Evolutionary conservation across 30 jellyfish, hydroid and myxozoan genomes (phyloP).

Genomic region (Mastigias papua): DNA sequence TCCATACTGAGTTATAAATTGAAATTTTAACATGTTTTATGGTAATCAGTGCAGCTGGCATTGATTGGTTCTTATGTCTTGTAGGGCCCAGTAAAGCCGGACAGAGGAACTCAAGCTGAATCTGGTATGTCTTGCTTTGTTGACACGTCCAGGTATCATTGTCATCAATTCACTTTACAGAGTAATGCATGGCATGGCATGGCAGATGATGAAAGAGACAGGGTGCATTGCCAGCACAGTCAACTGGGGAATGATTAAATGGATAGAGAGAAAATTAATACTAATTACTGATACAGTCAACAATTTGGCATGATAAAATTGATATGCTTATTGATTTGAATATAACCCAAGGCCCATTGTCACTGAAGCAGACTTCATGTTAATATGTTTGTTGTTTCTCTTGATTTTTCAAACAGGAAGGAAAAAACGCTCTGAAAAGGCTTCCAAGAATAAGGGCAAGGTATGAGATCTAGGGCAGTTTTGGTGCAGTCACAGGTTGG

Average conservation of each 20-base stretch:
- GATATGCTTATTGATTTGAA: no score
- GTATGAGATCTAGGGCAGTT: background rate
- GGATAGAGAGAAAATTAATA: no score
- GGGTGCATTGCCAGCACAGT: no score
- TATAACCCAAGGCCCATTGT: no score
- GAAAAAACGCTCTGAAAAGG: conserved; percentile 39
- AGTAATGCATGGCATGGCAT: no score
- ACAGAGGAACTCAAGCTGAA: conserved; percentile 35
- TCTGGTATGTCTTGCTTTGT: conserved; percentile 27
- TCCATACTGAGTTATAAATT: background rate
- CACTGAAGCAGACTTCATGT: background rate
- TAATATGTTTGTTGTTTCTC: background rate
- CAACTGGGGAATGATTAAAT: no score
- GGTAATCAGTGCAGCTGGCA: background rate
- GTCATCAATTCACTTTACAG: no score
- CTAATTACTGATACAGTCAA: no score
- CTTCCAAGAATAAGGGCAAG: conserved; percentile 29
- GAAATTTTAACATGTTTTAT: background rate
- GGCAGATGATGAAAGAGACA: no score
- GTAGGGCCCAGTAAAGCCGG: conserved; percentile 21
- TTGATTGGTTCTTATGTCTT: background rate
- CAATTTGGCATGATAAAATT: no score
- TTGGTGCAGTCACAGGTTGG: no score
- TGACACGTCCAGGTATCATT: no score
- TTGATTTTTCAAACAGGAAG: conserved; percentile 16